Evolutionary conservation across 2,113 vertebrate genomes (phyloP).

Genomic region (Oxyruncus cristatus): DNA sequence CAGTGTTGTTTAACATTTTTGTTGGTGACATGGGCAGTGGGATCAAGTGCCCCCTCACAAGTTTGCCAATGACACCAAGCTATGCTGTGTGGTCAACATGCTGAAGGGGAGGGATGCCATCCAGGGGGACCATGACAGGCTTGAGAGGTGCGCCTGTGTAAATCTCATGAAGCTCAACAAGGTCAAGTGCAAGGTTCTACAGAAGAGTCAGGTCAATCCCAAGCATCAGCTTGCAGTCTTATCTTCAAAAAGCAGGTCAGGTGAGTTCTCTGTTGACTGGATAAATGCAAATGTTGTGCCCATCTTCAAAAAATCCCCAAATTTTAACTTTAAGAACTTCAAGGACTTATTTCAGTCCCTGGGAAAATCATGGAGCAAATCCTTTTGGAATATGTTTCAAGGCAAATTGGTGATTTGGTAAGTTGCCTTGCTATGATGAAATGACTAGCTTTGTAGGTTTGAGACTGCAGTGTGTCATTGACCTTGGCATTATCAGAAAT

Average conservation of each 20-base stretch:
- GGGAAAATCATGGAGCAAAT: background rate
- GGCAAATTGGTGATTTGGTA: background rate
- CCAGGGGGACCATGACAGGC: background rate
- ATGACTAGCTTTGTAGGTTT: background rate
- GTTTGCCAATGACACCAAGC: background rate
- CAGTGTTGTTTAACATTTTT: background rate
- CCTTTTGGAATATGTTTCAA: background rate
- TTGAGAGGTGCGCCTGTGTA: background rate
- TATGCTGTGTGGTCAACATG: fast-evolving
- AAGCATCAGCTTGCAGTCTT: background rate
- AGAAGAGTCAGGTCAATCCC: background rate
- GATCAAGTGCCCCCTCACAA: background rate
- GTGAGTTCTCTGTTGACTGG: background rate
- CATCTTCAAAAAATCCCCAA: background rate
- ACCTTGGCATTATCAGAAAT: background rate
- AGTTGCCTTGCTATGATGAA: background rate
- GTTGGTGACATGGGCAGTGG: background rate
- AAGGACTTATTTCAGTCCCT: background rate
- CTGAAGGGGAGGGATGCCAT: background rate
- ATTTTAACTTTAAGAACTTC: background rate
- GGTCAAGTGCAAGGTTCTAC: background rate
- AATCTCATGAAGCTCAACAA: background rate
- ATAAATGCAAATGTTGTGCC: background rate
- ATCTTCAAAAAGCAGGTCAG: background rate
- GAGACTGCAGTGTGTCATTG: background rate